These are phyloP conservation scores for Rhimphoctona megacephalus DNA, from an alignment of 2,888 invertebrate genomes.

Conservation along the genomic window DNA sequence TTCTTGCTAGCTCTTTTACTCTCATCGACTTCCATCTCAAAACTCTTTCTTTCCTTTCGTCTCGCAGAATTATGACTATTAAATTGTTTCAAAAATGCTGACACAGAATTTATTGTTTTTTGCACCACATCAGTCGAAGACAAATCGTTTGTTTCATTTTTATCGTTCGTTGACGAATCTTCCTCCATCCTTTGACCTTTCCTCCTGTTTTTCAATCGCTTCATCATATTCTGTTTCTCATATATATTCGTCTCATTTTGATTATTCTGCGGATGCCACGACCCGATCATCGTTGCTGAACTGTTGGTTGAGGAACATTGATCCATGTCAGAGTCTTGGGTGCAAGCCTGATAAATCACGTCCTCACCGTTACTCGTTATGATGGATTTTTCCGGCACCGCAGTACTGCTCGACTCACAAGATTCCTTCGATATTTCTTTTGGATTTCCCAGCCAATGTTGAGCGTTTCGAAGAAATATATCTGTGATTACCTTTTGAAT, in stretches of 20 bases:
- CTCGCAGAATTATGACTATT: slow-evolving; percentile 3
- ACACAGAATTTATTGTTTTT: slow-evolving; percentile 39
- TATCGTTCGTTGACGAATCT: neutral
- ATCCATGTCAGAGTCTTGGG: slow-evolving; percentile 35
- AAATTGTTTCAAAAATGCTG: slow-evolving; percentile 45
- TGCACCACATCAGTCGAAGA: slow-evolving; percentile 13
- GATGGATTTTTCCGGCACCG: neutral
- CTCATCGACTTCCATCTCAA: slow-evolving; percentile 26
- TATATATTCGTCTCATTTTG: neutral
- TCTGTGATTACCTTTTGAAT: slow-evolving; percentile 39
- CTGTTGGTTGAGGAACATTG: slow-evolving; percentile 25
- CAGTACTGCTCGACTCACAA: neutral
- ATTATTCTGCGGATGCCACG: slow-evolving; percentile 45
- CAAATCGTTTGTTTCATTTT: neutral
- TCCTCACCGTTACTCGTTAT: neutral
- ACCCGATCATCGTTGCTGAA: slow-evolving; percentile 44
- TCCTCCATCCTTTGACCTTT: neutral
- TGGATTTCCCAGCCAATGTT: neutral
- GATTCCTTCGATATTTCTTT: neutral
- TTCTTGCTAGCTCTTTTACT: neutral
- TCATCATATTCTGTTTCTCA: neutral
- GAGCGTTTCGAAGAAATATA: slow-evolving; percentile 18
- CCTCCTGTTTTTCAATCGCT: neutral
- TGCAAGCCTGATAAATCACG: slow-evolving; percentile 36
- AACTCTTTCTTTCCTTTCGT: neutral